A percentile compares a stretch with the other conserved stretches of the same genome.
These are phyloP conservation scores for Dasysyrphus tricinctus DNA, from an alignment of 2,888 invertebrate genomes.

Conservation along the genomic window DNA sequence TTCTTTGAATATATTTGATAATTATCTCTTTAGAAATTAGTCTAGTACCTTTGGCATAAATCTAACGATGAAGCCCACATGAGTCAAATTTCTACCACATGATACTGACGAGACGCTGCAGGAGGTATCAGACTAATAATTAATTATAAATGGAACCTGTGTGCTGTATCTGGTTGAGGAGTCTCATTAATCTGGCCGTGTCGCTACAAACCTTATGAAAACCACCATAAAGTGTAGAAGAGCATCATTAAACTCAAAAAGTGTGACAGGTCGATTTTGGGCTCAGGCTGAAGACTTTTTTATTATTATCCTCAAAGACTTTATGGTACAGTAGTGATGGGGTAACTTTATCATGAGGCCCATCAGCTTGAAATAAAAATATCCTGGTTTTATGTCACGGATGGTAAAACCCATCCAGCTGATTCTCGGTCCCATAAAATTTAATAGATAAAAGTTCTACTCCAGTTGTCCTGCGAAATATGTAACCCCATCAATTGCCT, in stretches of 20 bases:
- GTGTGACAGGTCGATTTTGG: background rate
- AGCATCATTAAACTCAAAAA: slow-evolving; percentile 7
- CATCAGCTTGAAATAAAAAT: too few relatives aligned
- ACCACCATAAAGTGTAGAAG: background rate
- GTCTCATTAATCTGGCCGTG: background rate
- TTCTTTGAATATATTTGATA: background rate
- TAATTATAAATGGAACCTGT: background rate
- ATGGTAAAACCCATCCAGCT: background rate
- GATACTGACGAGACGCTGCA: background rate
- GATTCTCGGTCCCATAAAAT: background rate
- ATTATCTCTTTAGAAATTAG: background rate
- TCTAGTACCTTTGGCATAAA: background rate
- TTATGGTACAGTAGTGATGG: background rate
- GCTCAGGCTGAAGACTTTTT: background rate
- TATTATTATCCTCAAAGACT: background rate
- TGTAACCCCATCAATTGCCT: background rate
- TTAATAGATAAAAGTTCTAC: background rate
- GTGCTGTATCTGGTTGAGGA: background rate
- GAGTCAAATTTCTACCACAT: background rate
- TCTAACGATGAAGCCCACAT: background rate
- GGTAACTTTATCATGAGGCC: background rate
- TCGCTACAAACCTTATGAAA: background rate
- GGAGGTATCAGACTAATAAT: background rate
- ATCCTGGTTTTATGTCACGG: background rate
- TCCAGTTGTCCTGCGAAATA: background rate